Conservation (phyloP, 1,140 invertebrate genomes). For the Hesperophylax magnus region DNA sequence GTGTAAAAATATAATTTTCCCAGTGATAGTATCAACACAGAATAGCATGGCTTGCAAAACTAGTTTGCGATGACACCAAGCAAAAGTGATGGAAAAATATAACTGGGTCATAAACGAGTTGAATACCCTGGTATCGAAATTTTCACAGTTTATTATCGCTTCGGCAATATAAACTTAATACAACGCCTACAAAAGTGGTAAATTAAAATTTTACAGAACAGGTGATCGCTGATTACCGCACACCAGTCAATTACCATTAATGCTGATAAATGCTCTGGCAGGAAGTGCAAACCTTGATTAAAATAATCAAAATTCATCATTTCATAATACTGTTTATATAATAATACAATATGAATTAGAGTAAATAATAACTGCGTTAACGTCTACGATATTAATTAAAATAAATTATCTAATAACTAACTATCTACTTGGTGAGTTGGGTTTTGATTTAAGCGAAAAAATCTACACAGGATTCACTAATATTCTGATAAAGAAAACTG, state of each 20-base stretch:
- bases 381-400: too few relatives aligned
- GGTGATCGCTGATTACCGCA: constrained; percentile 19
- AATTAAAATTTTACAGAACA: constrained; percentile 7
- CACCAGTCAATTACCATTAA: neutral
- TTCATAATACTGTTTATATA: neutral
- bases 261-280: neutral
- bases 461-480: too few relatives aligned
- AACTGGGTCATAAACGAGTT: constrained; percentile 27
- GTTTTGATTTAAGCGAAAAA: too few relatives aligned
- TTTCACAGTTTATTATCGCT: neutral
- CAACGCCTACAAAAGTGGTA: neutral
- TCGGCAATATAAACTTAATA: constrained; percentile 22
- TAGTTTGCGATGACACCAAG: constrained; percentile 12
- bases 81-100: constrained; percentile 9
- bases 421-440: too few relatives aligned
- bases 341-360: too few relatives aligned
- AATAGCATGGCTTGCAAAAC: neutral
- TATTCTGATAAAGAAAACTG: too few relatives aligned
- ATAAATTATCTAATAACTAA: too few relatives aligned
- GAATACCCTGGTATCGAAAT: constrained; percentile 32
- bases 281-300: constrained; percentile 34
- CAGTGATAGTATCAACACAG: neutral
- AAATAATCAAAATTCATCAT: neutral
- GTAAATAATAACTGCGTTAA: too few relatives aligned
- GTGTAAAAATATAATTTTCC: too few relatives aligned